Evolutionary conservation across 1,140 invertebrate species (phyloP).

Genomic region (Drosophila quadrilineata): DNA sequence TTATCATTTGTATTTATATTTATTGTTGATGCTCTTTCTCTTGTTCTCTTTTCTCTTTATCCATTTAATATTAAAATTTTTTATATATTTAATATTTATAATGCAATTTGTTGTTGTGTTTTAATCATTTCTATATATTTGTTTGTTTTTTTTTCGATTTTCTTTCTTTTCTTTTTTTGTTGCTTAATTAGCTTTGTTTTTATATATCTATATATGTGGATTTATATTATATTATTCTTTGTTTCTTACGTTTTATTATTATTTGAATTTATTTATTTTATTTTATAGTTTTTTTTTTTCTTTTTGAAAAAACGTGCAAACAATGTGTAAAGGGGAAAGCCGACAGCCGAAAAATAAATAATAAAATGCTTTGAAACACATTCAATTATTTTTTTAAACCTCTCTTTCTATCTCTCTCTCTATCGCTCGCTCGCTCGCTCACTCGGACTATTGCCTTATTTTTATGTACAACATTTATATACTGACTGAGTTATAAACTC

Average conservation of each 20-base stretch:
- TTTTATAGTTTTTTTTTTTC: constrained; percentile 45
- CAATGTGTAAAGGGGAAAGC: constrained; percentile 94
- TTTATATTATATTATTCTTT: constrained; percentile 37
- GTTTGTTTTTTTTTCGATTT: constrained; percentile 56
- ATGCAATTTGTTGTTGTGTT: constrained; percentile 59
- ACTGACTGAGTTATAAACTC: too few species aligned
- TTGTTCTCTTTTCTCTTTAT: constrained; percentile 33
- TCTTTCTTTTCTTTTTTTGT: constrained; percentile 49
- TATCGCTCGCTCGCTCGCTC: too few species aligned
- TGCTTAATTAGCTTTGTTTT: too few species aligned
- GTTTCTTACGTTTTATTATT: constrained; percentile 26
- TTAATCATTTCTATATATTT: constrained; percentile 70
- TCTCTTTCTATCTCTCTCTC: constrained; percentile 52
- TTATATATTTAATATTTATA: constrained; percentile 72
- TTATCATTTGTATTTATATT: constrained; percentile 35
- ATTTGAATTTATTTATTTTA: constrained; percentile 45
- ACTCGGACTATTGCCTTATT: too few species aligned
- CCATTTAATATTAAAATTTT: constrained; percentile 70
- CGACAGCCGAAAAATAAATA: constrained; percentile 83
- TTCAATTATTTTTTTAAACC: constrained; percentile 69
- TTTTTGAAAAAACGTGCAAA: constrained; percentile 86
- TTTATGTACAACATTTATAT: too few species aligned
- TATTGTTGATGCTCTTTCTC: constrained; percentile 49
- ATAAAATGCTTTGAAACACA: constrained; percentile 79
- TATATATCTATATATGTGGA: too few species aligned